Conservation (phyloP, 2,797 vertebrate species). For the Eulemur mongoz region DNA sequence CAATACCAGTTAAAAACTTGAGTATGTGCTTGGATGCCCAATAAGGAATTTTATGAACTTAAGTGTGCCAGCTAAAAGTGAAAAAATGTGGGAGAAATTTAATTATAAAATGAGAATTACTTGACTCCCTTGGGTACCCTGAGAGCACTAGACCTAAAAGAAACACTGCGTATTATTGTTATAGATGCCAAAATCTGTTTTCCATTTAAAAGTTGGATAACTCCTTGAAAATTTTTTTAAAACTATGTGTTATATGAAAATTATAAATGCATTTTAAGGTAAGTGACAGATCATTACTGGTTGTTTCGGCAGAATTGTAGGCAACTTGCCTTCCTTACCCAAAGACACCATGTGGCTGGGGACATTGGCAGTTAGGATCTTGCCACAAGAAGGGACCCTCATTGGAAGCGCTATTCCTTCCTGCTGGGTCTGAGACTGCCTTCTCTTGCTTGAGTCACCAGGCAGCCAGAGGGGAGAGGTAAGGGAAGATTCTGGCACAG, state of each 20-base stretch:
- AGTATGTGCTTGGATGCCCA: not conserved
- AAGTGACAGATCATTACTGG: not conserved
- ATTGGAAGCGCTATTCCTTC: not conserved
- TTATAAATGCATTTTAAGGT: not conserved
- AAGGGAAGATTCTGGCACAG: not conserved
- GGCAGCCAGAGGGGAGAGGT: rapidly evolving
- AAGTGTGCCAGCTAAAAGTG: not conserved
- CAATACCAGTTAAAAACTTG: not conserved
- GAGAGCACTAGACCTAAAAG: not conserved
- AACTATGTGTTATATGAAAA: not conserved
- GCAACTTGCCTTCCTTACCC: not conserved
- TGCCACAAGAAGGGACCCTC: not conserved
- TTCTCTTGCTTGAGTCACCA: not conserved
- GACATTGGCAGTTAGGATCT: not conserved
- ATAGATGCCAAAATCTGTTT: not conserved
- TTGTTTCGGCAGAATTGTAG: not conserved
- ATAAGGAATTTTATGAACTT: not conserved
- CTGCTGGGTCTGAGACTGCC: not conserved
- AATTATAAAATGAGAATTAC: not conserved
- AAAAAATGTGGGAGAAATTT: not conserved
- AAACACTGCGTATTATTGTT: not conserved
- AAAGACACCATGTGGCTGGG: not conserved
- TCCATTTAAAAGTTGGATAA: not conserved
- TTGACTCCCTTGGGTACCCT: not conserved
- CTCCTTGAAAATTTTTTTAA: not conserved